These are phyloP conservation scores for Venturia canescens DNA, from an alignment of 1,140 invertebrate species.

Conservation along the genomic window DNA sequence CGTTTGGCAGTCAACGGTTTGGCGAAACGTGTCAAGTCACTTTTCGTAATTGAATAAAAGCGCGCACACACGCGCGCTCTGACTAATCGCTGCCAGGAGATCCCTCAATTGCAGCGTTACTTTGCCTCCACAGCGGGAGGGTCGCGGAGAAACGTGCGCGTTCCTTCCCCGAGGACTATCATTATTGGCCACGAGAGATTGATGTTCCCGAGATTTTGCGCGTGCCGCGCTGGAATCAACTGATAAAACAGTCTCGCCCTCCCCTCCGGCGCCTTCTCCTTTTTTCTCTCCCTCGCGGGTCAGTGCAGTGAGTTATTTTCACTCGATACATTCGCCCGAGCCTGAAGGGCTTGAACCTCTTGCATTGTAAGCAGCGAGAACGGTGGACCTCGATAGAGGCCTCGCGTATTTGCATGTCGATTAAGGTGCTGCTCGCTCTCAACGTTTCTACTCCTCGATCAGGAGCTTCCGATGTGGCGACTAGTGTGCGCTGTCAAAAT, in stretches of 20 bases:
- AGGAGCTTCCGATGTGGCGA: slow-evolving; percentile 21
- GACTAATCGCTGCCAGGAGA: background rate
- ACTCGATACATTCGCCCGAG: slow-evolving; percentile 42
- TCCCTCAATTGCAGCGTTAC: background rate
- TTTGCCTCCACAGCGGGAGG: background rate
- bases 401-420: background rate
- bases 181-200: slow-evolving; percentile 49
- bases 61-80: background rate
- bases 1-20: too few relatives aligned
- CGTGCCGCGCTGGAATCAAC: background rate
- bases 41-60: background rate
- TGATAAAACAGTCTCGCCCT: background rate
- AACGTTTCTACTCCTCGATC: too few relatives aligned
- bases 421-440: background rate
- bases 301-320: slow-evolving; percentile 46
- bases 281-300: too few relatives aligned
- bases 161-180: background rate
- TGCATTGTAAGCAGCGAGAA: slow-evolving; percentile 50
- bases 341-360: slow-evolving; percentile 18
- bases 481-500: background rate
- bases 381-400: background rate
- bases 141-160: background rate
- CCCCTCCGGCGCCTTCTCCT: too few relatives aligned
- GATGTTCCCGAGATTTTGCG: slow-evolving; percentile 41
- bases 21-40: too few relatives aligned